phyloP scores from a whole-genome alignment of 2,113 vertebrate species.

The Malurus cyaneus region DNA sequence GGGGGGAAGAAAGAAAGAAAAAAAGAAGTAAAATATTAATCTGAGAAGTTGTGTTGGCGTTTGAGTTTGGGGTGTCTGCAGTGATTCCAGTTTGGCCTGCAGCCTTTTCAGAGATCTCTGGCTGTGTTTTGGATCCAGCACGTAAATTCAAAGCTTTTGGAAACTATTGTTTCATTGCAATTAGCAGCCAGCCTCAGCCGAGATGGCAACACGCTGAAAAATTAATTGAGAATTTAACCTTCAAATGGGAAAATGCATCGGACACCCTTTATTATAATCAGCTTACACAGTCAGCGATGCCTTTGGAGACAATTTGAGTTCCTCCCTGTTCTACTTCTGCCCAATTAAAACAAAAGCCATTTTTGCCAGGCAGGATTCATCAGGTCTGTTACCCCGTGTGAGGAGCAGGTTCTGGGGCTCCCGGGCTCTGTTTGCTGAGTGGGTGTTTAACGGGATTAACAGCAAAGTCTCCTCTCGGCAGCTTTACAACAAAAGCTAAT shows the following conservation, averaged over 20 bases:
- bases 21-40: neutral
- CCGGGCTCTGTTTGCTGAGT: slow-evolving; percentile 65
- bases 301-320: slow-evolving; percentile 59
- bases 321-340: slow-evolving; percentile 57
- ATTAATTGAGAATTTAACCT: slow-evolving; percentile 81
- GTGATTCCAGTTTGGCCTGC: slow-evolving; percentile 4
- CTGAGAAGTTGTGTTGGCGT: neutral
- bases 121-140: neutral
- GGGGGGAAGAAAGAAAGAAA: too few species aligned
- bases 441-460: slow-evolving; percentile 67
- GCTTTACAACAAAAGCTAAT: slow-evolving; percentile 67
- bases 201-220: slow-evolving; percentile 68
- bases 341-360: slow-evolving; percentile 15
- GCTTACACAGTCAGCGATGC: slow-evolving; percentile 52
- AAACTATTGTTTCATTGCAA: slow-evolving; percentile 61
- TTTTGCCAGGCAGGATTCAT: slow-evolving; percentile 52
- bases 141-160: slow-evolving; percentile 20
- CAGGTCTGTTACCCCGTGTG: slow-evolving; percentile 53
- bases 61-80: neutral
- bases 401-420: slow-evolving; percentile 57
- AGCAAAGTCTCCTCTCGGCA: slow-evolving; percentile 35
- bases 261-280: slow-evolving; percentile 58
- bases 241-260: slow-evolving; percentile 70
- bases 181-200: slow-evolving; percentile 57
- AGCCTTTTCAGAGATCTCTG: neutral